Conservation (phyloP, 2,888 invertebrate species). For the Lamproptera curius region DNA sequence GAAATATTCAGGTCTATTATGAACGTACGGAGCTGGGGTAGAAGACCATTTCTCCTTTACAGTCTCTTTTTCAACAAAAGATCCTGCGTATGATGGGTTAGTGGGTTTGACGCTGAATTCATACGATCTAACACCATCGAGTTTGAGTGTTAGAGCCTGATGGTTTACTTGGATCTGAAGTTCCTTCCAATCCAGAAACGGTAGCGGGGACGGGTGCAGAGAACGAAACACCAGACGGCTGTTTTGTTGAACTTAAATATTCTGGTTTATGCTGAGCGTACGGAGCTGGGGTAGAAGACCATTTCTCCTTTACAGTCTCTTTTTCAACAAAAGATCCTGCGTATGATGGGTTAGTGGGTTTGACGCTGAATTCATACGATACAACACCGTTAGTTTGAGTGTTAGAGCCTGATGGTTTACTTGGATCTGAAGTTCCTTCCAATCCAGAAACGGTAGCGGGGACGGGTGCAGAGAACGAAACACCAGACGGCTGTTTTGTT, state of each 20-base stretch:
- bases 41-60: too few species aligned
- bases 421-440: background rate
- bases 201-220: background rate
- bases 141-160: background rate
- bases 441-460: background rate
- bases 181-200: background rate
- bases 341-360: too few species aligned
- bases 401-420: background rate
- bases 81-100: too few species aligned
- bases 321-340: too few species aligned
- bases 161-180: background rate
- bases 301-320: too few species aligned
- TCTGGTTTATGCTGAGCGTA: constrained; percentile 1
- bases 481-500: background rate
- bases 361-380: too few species aligned
- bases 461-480: background rate
- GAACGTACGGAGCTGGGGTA: too few species aligned
- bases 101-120: too few species aligned
- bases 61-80: too few species aligned
- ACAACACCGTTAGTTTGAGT: too few species aligned
- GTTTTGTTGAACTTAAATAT: background rate
- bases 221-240: background rate
- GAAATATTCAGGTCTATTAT: too few species aligned
- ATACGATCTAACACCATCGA: too few species aligned
- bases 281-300: background rate